phyloP scores from a whole-genome alignment of 2,888 invertebrate genomes.

The Sipha maydis region DNA sequence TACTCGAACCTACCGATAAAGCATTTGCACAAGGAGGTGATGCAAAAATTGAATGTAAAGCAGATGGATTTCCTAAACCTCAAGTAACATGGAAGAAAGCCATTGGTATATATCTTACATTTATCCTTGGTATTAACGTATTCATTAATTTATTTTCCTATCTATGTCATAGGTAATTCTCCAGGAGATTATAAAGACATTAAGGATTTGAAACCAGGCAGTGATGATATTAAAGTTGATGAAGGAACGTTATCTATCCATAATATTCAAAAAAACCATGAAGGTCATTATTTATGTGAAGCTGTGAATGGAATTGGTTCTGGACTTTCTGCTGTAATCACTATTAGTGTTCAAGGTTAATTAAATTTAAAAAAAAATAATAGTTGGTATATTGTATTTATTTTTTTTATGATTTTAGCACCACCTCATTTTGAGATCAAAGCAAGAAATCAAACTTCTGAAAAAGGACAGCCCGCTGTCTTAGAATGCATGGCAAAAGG shows the following conservation, averaged over 20 bases:
- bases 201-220: conserved; percentile 76
- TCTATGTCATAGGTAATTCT: conserved; percentile 76
- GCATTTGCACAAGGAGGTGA: conserved; percentile 95
- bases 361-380: neutral
- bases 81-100: conserved; percentile 95
- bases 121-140: neutral
- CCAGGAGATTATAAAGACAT: conserved; percentile 94
- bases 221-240: conserved; percentile 90
- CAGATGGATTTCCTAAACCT: conserved; percentile 94
- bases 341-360: conserved; percentile 91
- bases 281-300: conserved; percentile 95
- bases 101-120: conserved; percentile 75
- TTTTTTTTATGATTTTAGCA: conserved; percentile 71
- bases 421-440: conserved; percentile 94
- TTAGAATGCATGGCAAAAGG: conserved; percentile 92
- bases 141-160: conserved; percentile 23
- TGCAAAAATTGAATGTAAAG: conserved; percentile 94
- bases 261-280: conserved; percentile 91
- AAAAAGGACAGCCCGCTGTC: conserved; percentile 89
- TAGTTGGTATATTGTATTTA: neutral
- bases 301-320: conserved; percentile 96
- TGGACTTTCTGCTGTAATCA: conserved; percentile 91
- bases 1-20: conserved; percentile 92
- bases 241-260: conserved; percentile 91
- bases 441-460: conserved; percentile 88